phyloP scores from a whole-genome alignment of 2,113 vertebrate genomes.

The Progne subis region DNA sequence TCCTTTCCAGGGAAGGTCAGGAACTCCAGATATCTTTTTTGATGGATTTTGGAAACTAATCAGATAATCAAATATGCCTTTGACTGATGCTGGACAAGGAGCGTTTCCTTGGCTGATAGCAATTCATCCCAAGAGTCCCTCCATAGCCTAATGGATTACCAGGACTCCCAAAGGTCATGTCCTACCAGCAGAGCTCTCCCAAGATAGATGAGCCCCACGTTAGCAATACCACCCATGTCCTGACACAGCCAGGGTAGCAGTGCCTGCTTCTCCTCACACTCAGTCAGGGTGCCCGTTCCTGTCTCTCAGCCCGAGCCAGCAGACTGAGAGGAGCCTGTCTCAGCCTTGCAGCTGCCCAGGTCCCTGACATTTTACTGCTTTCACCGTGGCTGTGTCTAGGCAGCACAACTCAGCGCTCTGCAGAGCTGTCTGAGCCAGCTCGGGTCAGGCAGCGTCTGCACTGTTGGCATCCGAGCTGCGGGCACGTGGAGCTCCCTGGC shows the following conservation, averaged over 20 bases:
- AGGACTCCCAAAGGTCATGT: not conserved
- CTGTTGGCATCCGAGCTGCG: not conserved
- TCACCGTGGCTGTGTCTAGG: not conserved
- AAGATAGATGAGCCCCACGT: not conserved
- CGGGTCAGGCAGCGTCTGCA: not conserved
- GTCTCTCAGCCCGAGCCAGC: not conserved
- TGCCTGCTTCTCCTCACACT: not conserved
- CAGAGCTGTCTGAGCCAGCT: not conserved
- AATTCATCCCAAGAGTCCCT: not conserved
- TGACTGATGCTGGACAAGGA: not conserved
- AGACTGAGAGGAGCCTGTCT: constrained; percentile 50
- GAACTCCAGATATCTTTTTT: not conserved
- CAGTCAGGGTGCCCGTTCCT: not conserved
- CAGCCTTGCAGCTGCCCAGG: not conserved
- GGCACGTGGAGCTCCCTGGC: not conserved
- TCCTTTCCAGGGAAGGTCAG: not conserved
- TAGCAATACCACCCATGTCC: not conserved
- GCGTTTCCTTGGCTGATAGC: not conserved
- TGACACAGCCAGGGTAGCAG: fast-evolving
- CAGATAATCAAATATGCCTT: not conserved
- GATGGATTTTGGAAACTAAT: not conserved
- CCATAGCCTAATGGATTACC: not conserved
- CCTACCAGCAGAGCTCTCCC: not conserved
- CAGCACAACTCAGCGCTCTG: not conserved
- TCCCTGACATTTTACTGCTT: constrained; percentile 12